Percentiles rank a stretch among this genome's conserved stretches.
phyloP scores from a whole-genome alignment of 1,140 invertebrate genomes.

The Eriocheir sinensis region DNA sequence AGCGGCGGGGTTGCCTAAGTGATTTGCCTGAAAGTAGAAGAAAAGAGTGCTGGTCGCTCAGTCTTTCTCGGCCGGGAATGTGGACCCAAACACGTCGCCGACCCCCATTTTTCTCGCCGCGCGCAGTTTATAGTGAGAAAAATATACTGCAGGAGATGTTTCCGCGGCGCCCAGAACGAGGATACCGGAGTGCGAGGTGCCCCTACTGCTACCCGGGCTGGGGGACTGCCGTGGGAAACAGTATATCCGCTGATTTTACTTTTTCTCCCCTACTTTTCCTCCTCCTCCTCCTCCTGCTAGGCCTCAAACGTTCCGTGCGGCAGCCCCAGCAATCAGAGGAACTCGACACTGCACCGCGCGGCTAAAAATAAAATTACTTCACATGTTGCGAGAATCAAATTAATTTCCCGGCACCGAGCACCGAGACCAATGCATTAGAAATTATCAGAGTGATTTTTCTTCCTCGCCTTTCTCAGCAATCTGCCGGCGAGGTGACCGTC shows the following conservation, averaged over 20 bases:
- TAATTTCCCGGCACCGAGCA: neutral
- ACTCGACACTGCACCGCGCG: neutral
- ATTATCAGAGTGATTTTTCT: conserved; percentile 26
- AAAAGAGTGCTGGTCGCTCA: neutral
- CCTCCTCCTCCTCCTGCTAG: neutral
- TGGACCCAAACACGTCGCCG: conserved; percentile 6
- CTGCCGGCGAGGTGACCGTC: neutral
- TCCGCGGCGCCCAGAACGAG: neutral
- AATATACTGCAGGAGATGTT: conserved; percentile 24
- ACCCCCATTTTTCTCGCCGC: neutral
- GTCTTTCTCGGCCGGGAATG: conserved; percentile 19
- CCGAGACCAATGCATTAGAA: conserved; percentile 13
- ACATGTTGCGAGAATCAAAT: conserved; percentile 15
- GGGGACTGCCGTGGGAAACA: neutral
- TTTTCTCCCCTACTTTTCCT: neutral
- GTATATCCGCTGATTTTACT: neutral
- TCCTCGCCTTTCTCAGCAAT: conserved; percentile 22
- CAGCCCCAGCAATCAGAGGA: neutral
- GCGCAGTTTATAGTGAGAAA: conserved; percentile 1
- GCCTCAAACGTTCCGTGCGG: neutral
- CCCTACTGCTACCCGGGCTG: neutral
- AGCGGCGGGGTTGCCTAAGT: conserved; percentile 43
- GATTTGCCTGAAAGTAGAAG: conserved; percentile 56
- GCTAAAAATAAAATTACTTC: neutral
- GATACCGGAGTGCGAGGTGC: neutral